Conservation (phyloP, 1,140 invertebrate genomes). For the Maconellicoccus hirsutus region DNA sequence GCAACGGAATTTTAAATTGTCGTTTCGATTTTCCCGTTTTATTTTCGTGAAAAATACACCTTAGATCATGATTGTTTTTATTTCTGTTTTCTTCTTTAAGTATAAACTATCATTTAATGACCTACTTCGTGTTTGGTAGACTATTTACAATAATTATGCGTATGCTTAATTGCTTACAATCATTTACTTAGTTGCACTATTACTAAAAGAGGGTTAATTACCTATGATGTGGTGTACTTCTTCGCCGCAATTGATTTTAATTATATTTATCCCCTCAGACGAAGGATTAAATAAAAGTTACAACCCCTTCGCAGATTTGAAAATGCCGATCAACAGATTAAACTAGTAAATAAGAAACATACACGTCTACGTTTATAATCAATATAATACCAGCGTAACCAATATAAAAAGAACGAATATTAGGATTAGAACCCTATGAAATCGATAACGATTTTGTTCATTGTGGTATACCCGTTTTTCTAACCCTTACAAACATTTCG, state of each 20-base stretch:
- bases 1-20: background rate
- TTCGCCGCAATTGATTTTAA: background rate
- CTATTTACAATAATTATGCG: no score
- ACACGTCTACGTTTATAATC: background rate
- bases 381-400: background rate
- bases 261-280: background rate
- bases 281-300: background rate
- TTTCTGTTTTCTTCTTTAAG: no score
- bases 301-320: background rate
- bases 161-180: no score
- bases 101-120: no score
- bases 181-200: no score
- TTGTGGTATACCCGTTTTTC: background rate
- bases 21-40: background rate
- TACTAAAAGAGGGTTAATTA: no score
- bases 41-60: no score
- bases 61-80: no score
- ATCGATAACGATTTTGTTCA: background rate
- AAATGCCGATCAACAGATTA: background rate
- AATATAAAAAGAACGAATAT: background rate
- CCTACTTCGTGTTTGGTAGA: no score
- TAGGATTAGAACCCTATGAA: background rate
- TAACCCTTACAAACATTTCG: conserved; percentile 19
- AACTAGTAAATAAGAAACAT: background rate
- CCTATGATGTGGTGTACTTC: no score